Base-by-base conservation (phyloP, 2,888 invertebrate species). In the Rhamphomyia laevipes region DNA sequence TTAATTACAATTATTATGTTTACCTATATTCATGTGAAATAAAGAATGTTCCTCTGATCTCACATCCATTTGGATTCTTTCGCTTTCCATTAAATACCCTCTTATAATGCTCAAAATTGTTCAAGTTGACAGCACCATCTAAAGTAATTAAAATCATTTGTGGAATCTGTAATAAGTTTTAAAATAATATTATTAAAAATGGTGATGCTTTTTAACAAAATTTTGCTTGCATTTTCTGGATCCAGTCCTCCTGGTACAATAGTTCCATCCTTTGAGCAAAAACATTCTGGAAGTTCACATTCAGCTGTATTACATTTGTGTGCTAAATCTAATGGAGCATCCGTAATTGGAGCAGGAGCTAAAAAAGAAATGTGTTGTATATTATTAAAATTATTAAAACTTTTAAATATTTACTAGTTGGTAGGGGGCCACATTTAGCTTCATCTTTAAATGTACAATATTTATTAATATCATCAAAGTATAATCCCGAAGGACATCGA, bases 141-240 rank as follows among this genome's bases (percentile, higher is more conserved):
- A 94, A 92, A 38, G 93, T 92, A 61, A 94, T 70, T 63, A 93
- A 70, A 59, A 94, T 86, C 79, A 94, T 91, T 77, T 94, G 93
- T 9, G 93, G 93, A 37, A 87, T 85, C 89, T 92, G 74, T 10
- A 74, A 74, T 58, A 52, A 55, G 56, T 56, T 45, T 53, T 45
- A 54, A 50, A 52, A 37, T 33, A 43, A 52, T 43, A 43, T 13
- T 11, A n/a, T n/a, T n/a, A n/a, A n/a, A n/a, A n/a, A n/a, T n/a
- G n/a, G n/a, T n/a, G 2, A 35, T 13, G 13, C 35, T 33, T 33
- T 33, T 33, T 9, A 33, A n/a, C 13, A n/a, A n/a, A 5, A n/a
- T 35, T 35, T 30, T 30, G 30, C n/a, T n/a, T 35, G 90, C 91
- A 61, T 91, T 85, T 66, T 87, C 83, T 15, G 85, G 81, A 50